Evolutionary conservation across 2,797 vertebrate genomes (phyloP).

Genomic region (Atherinosoma microstoma): DNA sequence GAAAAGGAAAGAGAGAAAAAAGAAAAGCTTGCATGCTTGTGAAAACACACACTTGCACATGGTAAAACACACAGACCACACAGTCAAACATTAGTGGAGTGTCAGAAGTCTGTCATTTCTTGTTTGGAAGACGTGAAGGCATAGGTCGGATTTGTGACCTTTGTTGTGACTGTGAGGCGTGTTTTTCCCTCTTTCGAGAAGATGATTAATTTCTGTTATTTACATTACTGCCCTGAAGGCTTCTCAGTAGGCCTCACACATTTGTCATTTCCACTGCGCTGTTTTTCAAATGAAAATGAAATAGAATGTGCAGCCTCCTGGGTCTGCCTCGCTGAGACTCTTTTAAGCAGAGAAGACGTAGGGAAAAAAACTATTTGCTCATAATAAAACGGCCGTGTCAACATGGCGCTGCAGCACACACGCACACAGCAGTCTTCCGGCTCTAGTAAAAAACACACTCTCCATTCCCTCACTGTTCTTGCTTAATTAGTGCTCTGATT

Average conservation of each 20-base stretch:
- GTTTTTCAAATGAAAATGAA: conserved; percentile 81
- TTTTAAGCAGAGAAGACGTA: conserved; percentile 53
- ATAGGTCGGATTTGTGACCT: conserved; percentile 71
- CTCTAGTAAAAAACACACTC: conserved; percentile 69
- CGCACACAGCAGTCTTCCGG: conserved; percentile 56
- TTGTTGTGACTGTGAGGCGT: conserved; percentile 73
- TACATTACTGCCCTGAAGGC: conserved; percentile 79
- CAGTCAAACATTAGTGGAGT: conserved; percentile 57
- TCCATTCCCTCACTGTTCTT: conserved; percentile 50
- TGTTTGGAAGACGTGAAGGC: conserved; percentile 72
- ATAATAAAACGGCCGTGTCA: conserved; percentile 72
- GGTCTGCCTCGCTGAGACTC: conserved; percentile 58
- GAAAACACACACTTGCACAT: conserved; percentile 21
- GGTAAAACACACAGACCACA: conserved; percentile 47
- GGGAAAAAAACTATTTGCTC: conserved; percentile 63
- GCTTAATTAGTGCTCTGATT: conserved; percentile 80
- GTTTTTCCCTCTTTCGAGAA: conserved; percentile 70
- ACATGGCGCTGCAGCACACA: conserved; percentile 60
- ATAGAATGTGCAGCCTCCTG: conserved; percentile 75
- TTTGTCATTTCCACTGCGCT: conserved; percentile 79
- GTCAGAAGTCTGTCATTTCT: conserved; percentile 75
- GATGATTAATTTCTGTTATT: conserved; percentile 84
- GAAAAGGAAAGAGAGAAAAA: background rate
- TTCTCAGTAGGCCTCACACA: conserved; percentile 68
- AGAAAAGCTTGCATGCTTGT: conserved; percentile 5